A percentile compares a stretch with the other conserved stretches of the same genome.
phyloP scores from a whole-genome alignment of 2,888 invertebrate species.

The Cheiracanthium punctorium region DNA sequence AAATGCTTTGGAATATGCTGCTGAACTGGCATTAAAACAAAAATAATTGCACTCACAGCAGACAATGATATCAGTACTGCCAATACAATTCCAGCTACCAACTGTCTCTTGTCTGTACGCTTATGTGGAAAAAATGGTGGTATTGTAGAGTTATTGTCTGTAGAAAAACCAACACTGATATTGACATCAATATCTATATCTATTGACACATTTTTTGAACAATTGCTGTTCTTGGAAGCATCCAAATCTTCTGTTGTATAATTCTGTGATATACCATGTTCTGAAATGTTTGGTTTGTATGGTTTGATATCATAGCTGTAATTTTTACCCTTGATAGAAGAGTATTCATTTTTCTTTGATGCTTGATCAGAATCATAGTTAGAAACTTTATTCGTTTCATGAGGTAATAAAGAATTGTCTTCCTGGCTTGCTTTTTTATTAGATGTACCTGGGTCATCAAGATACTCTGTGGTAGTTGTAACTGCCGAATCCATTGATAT shows the following conservation, averaged over 20 bases:
- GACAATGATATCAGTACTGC: slow-evolving; percentile 17
- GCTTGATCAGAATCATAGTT: background rate
- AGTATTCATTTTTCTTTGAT: background rate
- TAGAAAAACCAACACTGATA: background rate
- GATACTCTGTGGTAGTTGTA: too few species aligned
- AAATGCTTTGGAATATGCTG: background rate
- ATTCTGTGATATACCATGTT: background rate
- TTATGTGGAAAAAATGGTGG: background rate
- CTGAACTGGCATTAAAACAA: slow-evolving; percentile 18
- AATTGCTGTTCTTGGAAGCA: background rate
- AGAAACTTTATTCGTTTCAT: background rate
- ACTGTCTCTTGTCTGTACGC: background rate
- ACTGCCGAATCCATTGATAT: too few species aligned
- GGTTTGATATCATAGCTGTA: background rate
- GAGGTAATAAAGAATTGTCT: too few species aligned
- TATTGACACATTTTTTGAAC: background rate
- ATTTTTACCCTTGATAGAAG: background rate
- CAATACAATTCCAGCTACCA: slow-evolving; percentile 23
- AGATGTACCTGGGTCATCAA: too few species aligned
- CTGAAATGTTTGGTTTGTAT: background rate
- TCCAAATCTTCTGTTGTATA: background rate
- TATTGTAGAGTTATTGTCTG: background rate
- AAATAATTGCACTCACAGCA: slow-evolving; percentile 14
- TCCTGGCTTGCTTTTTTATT: too few species aligned
- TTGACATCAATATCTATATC: background rate